phyloP scores from a whole-genome alignment of 2,888 invertebrate genomes.

The Drosophila picticornis region DNA sequence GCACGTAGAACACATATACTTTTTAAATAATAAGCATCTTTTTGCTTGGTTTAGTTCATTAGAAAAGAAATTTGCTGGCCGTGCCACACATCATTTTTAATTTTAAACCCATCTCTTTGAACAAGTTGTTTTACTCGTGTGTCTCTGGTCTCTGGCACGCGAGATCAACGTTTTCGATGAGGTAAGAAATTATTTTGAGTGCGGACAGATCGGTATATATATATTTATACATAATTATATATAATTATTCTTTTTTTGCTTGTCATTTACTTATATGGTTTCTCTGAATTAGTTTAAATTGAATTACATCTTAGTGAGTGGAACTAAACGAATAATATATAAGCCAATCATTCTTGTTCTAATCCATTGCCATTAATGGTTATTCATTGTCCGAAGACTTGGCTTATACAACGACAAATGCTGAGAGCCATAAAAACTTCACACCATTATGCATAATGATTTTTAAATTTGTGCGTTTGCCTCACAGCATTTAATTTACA shows the following conservation, averaged over 20 bases:
- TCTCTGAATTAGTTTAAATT: slow-evolving; percentile 4
- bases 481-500: slow-evolving; percentile 53
- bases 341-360: neutral
- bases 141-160: slow-evolving; percentile 48
- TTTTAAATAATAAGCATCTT: slow-evolving; percentile 7
- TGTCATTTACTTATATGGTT: slow-evolving; percentile 24
- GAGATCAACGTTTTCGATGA: slow-evolving; percentile 55
- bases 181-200: slow-evolving; percentile 58
- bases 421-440: slow-evolving; percentile 25
- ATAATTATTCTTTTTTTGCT: slow-evolving; percentile 15
- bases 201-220: slow-evolving; percentile 4
- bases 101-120: slow-evolving; percentile 42
- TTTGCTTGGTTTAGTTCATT: slow-evolving; percentile 23
- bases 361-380: neutral
- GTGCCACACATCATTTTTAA: slow-evolving; percentile 45
- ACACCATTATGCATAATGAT: slow-evolving; percentile 57
- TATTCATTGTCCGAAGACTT: neutral
- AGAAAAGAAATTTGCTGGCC: slow-evolving; percentile 26
- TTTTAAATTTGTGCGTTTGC: slow-evolving; percentile 39
- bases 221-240: slow-evolving; percentile 7
- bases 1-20: neutral
- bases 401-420: neutral
- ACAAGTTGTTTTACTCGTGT: slow-evolving; percentile 41
- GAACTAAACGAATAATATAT: neutral
- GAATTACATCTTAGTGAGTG: slow-evolving; percentile 7